phyloP scores from a whole-genome alignment of 1,140 invertebrate species.

The Telenomus remus region DNA sequence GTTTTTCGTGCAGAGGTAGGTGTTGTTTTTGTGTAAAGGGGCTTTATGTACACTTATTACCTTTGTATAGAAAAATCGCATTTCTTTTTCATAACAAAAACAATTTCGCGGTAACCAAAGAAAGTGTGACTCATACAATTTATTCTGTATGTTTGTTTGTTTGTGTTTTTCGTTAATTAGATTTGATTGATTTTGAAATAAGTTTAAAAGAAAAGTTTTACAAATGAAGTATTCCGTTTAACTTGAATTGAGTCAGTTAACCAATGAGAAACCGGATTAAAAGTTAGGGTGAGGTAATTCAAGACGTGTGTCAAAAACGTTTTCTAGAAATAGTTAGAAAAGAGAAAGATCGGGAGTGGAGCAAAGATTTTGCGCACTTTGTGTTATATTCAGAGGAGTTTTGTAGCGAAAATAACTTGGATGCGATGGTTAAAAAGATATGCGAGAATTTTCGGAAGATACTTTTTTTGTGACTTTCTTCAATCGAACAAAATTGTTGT shows the following conservation, averaged over 20 bases:
- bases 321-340: constrained; percentile 54
- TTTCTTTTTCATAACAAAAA: no score
- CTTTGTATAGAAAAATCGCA: no score
- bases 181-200: no score
- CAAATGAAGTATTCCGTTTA: no score
- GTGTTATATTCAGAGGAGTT: constrained; percentile 74
- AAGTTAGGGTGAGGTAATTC: constrained; percentile 16
- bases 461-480: constrained; percentile 12
- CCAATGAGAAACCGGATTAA: neutral
- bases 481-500: neutral
- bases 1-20: constrained; percentile 30
- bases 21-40: constrained; percentile 1
- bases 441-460: constrained; percentile 20
- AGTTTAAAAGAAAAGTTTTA: no score
- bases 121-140: no score
- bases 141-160: no score
- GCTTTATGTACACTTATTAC: no score
- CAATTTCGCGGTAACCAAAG: no score
- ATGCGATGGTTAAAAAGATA: constrained; percentile 51
- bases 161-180: no score
- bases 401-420: constrained; percentile 72
- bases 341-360: constrained; percentile 52
- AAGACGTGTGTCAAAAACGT: constrained; percentile 24
- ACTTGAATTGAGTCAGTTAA: neutral
- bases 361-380: constrained; percentile 69